Conservation (phyloP, 2,888 invertebrate genomes). For the Strigamia transsilvanica region DNA sequence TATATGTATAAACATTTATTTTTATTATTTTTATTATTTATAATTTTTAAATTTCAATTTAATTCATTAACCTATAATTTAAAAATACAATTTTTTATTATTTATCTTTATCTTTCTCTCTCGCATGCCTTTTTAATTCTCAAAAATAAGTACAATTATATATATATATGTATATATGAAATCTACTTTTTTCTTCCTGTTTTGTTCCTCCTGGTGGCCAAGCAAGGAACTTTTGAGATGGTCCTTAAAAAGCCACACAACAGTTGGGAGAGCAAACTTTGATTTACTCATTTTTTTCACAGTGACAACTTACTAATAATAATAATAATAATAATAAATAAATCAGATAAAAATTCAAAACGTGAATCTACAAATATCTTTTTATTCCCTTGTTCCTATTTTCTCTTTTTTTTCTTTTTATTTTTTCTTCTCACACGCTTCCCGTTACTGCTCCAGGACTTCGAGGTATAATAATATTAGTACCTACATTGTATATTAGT, state of each 20-base stretch:
- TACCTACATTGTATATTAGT: conserved; percentile 55
- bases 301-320: conserved; percentile 28
- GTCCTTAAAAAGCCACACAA: conserved; percentile 74
- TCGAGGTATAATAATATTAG: conserved; percentile 74
- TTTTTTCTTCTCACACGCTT: conserved; percentile 53
- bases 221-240: conserved; percentile 92
- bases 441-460: conserved; percentile 72
- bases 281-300: conserved; percentile 23
- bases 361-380: too few relatives aligned
- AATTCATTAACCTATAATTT: not conserved
- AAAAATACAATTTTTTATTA: conserved; percentile 50
- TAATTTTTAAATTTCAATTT: not conserved
- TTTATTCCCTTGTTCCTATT: conserved; percentile 60
- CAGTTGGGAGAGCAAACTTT: not conserved
- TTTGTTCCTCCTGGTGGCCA: conserved; percentile 60
- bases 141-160: too few relatives aligned
- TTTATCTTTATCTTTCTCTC: conserved; percentile 55
- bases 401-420: conserved; percentile 55
- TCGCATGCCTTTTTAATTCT: not conserved
- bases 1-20: conserved; percentile 51
- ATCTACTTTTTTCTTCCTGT: conserved; percentile 55
- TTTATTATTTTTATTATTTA: not conserved
- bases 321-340: not conserved
- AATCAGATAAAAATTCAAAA: conserved; percentile 1
- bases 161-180: conserved; percentile 16